Conservation (phyloP, 2,888 invertebrate genomes). For the Acanthosepion pharaonis region DNA sequence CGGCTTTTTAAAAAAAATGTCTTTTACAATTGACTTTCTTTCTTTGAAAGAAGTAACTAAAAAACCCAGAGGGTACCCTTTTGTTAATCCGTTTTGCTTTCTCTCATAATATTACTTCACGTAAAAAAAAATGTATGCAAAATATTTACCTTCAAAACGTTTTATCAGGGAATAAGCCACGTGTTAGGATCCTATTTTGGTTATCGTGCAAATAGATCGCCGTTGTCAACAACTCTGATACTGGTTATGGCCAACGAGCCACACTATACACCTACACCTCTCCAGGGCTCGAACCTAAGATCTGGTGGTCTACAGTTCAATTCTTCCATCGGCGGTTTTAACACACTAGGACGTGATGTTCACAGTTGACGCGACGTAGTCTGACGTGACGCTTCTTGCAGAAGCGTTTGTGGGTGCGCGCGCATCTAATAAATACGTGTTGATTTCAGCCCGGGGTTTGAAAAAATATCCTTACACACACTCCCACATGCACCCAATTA, state of each 20-base stretch:
- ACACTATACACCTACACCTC: not conserved
- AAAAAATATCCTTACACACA: not conserved
- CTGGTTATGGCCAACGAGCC: not conserved
- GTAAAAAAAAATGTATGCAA: not conserved
- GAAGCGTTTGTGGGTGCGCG: not conserved
- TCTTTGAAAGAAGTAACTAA: too few species aligned
- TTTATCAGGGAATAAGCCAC: not conserved
- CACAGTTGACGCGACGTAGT: not conserved
- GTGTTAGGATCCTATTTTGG: not conserved
- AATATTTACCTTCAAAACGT: not conserved
- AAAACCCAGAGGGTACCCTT: not conserved
- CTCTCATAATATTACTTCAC: not conserved
- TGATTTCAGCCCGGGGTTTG: not conserved
- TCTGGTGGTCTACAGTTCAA: not conserved
- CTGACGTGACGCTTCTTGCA: not conserved
- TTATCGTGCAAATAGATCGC: not conserved
- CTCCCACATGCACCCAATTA: not conserved
- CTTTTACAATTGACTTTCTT: too few species aligned
- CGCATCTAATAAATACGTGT: not conserved
- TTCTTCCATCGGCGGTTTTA: not conserved
- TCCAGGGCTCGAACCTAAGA: slow-evolving; percentile 15
- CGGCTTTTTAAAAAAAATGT: too few species aligned
- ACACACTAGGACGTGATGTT: not conserved
- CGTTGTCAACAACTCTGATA: not conserved
- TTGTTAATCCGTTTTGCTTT: not conserved